phyloP scores from a whole-genome alignment of 2,888 invertebrate species.

The Pachydiplax longipennis region DNA sequence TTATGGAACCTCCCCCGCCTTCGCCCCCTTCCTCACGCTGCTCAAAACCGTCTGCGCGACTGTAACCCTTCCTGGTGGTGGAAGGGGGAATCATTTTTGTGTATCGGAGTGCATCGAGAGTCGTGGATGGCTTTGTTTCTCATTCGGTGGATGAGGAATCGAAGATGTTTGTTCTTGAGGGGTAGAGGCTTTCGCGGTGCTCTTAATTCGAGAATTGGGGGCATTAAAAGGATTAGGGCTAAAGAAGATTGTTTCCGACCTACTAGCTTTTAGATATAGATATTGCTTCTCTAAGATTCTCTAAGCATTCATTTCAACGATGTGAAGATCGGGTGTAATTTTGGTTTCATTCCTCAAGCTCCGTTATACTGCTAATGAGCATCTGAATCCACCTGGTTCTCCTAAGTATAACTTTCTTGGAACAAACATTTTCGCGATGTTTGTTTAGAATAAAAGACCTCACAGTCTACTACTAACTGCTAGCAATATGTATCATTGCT shows the following conservation, averaged over 20 bases:
- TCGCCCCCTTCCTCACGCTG: neutral
- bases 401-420: too few species aligned
- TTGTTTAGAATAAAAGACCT: too few species aligned
- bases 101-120: neutral
- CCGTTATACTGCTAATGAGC: too few species aligned
- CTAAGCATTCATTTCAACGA: neutral
- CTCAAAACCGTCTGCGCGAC: slow-evolving; percentile 31
- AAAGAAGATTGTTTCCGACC: too few species aligned
- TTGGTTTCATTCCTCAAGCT: too few species aligned
- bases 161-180: too few species aligned
- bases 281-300: neutral
- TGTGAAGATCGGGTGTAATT: neutral
- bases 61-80: neutral
- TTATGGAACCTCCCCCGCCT: neutral
- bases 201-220: neutral
- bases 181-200: neutral
- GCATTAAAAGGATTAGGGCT: too few species aligned
- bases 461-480: too few species aligned
- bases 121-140: neutral
- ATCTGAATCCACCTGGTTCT: too few species aligned
- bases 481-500: too few species aligned
- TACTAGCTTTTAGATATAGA: neutral
- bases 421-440: too few species aligned
- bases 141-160: neutral
- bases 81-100: neutral